phyloP scores from a whole-genome alignment of 2,888 invertebrate species.

The Acleris emargana region DNA sequence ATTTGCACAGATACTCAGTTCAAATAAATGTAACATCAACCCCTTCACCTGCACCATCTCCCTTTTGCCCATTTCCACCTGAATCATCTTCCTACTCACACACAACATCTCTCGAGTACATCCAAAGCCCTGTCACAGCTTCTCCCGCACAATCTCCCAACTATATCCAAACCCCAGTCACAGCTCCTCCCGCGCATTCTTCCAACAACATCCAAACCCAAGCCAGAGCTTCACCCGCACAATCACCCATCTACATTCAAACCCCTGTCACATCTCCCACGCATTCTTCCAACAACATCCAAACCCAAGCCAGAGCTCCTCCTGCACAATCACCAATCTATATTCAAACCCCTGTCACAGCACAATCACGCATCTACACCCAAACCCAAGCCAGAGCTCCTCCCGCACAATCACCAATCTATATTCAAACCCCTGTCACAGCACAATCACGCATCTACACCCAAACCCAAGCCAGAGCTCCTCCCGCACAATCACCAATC shows the following conservation, averaged over 20 bases:
- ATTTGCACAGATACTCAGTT: slow-evolving; percentile 41
- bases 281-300: slow-evolving; percentile 4
- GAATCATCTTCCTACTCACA: slow-evolving; percentile 28
- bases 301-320: slow-evolving; percentile 22
- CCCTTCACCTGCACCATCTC: slow-evolving; percentile 34
- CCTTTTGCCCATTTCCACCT: slow-evolving; percentile 33
- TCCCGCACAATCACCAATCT: slow-evolving; percentile 15
- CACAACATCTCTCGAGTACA: slow-evolving; percentile 28
- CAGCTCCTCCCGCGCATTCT: slow-evolving; percentile 22
- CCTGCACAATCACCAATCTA: slow-evolving; percentile 18
- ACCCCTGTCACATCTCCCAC: slow-evolving; percentile 14
- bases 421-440: slow-evolving; percentile 17
- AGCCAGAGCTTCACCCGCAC: slow-evolving; percentile 14
- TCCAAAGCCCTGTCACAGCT: slow-evolving; percentile 20
- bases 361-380: slow-evolving; percentile 14
- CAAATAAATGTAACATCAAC: slow-evolving; percentile 38
- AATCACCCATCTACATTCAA: slow-evolving; percentile 13
- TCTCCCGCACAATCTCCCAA: slow-evolving; percentile 22
- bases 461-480: slow-evolving; percentile 22
- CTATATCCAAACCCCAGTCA: slow-evolving; percentile 23
- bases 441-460: slow-evolving; percentile 2
- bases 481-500: slow-evolving; percentile 19
- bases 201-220: slow-evolving; percentile 23
- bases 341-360: slow-evolving; percentile 22
- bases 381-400: slow-evolving; percentile 19